phyloP scores from a whole-genome alignment of 2,797 vertebrate genomes.

The Eulemur mongoz region DNA sequence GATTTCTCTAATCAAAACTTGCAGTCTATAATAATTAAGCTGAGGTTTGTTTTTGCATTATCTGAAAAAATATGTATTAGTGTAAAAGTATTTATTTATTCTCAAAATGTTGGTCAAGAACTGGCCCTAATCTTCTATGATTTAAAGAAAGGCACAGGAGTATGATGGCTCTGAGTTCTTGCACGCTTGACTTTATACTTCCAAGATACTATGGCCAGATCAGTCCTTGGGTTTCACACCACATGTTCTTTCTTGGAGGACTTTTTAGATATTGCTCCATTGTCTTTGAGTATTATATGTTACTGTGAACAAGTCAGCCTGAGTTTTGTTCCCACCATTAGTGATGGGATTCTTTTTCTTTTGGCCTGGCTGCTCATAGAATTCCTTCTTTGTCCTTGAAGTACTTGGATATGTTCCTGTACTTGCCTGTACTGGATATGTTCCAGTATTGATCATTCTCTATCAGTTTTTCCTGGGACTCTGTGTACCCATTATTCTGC shows the following conservation, averaged over 20 bases:
- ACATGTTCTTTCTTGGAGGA: not conserved
- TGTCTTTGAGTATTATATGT: not conserved
- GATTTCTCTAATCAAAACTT: not conserved
- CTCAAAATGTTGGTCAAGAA: not conserved
- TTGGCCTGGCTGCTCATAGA: not conserved
- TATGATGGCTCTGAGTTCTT: not conserved
- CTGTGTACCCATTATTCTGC: not conserved
- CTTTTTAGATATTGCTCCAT: not conserved
- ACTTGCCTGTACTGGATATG: not conserved
- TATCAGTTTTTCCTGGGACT: not conserved
- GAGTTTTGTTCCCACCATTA: not conserved
- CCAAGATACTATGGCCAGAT: too few species aligned
- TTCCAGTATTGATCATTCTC: not conserved
- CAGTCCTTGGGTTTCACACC: not conserved
- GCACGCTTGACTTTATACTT: not conserved
- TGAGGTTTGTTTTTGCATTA: not conserved
- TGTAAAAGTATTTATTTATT: conserved; percentile 5
- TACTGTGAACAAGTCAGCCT: not conserved
- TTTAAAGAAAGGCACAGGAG: not conserved
- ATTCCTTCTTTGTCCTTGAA: not conserved
- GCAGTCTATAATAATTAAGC: not conserved
- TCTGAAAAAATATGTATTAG: not conserved
- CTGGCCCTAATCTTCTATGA: not conserved
- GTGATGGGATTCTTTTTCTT: not conserved
- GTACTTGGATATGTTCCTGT: too few species aligned